Conservation (phyloP, 1,140 invertebrate species). For the Luehdorfia chinensis region DNA sequence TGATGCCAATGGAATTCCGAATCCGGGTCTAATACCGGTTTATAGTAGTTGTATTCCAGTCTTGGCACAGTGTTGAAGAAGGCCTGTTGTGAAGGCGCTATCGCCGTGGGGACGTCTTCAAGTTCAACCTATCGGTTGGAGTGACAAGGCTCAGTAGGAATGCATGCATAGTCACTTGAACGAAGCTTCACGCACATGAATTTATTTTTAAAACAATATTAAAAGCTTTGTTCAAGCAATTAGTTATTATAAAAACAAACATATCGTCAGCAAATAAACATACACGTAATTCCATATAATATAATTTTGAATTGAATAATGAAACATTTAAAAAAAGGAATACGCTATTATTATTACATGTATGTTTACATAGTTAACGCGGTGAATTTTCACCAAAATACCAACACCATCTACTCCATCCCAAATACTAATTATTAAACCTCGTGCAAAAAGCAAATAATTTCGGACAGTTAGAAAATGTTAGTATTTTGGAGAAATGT, state of each 20-base stretch:
- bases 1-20: constrained; percentile 74
- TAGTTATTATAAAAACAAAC: constrained; percentile 37
- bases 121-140: constrained; percentile 65
- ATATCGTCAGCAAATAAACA: constrained; percentile 51
- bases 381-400: constrained; percentile 71
- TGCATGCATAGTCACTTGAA: constrained; percentile 65
- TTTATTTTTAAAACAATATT: constrained; percentile 34
- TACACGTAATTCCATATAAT: constrained; percentile 30
- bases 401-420: constrained; percentile 67
- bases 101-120: constrained; percentile 39
- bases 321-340: constrained; percentile 9
- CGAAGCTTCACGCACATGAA: constrained; percentile 53
- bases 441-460: constrained; percentile 41
- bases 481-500: constrained; percentile 75
- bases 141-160: constrained; percentile 58
- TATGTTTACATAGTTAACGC: constrained; percentile 51
- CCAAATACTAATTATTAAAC: constrained; percentile 38
- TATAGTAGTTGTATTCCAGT: constrained; percentile 38
- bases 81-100: constrained; percentile 35
- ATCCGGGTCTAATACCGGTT: constrained; percentile 48
- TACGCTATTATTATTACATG: constrained; percentile 21
- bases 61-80: constrained; percentile 25
- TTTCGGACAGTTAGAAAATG: constrained; percentile 53
- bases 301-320: constrained; percentile 3
- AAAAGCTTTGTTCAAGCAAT: constrained; percentile 62